Percentiles rank a stretch among this genome's conserved stretches.
These are phyloP conservation scores for Epistrophella euchroma DNA, from an alignment of 2,888 invertebrate genomes.

Conservation along the genomic window DNA sequence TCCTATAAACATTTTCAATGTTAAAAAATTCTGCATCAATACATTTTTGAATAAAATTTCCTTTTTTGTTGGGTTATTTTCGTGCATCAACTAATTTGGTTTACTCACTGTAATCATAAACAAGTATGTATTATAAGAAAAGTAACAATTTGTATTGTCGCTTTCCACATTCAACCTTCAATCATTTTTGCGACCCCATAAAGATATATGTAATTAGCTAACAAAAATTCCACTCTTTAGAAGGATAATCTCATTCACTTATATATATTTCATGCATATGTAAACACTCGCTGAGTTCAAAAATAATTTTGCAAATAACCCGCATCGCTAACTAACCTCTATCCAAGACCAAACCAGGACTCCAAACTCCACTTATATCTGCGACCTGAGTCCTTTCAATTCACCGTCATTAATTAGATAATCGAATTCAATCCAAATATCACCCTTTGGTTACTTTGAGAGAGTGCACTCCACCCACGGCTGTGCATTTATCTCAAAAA, in stretches of 20 bases:
- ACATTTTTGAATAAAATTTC: too few relatives aligned
- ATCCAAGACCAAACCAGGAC: neutral
- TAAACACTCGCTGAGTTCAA: constrained; percentile 62
- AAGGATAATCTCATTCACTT: constrained; percentile 50
- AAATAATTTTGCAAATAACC: constrained; percentile 62
- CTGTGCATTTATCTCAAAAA: constrained; percentile 58
- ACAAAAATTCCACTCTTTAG: constrained; percentile 25
- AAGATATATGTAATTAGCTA: constrained; percentile 39
- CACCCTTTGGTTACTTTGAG: constrained; percentile 52
- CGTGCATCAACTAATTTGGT: too few relatives aligned
- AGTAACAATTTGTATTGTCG: neutral
- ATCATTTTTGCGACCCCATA: neutral
- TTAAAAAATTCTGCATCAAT: too few relatives aligned
- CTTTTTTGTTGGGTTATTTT: too few relatives aligned
- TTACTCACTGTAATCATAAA: neutral
- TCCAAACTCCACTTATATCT: neutral
- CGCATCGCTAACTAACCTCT: constrained; percentile 25
- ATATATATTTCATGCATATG: constrained; percentile 60
- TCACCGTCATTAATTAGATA: constrained; percentile 75
- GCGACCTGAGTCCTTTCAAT: constrained; percentile 56
- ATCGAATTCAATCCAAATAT: constrained; percentile 75
- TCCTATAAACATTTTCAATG: too few relatives aligned
- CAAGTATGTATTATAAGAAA: neutral
- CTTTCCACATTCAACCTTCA: neutral
- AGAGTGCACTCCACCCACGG: constrained; percentile 28